Evolutionary conservation across 2,797 vertebrate species (phyloP), one percentile per base, ranked within the genome.

Genomic region (Pantherophis alleghaniensis): DNA sequence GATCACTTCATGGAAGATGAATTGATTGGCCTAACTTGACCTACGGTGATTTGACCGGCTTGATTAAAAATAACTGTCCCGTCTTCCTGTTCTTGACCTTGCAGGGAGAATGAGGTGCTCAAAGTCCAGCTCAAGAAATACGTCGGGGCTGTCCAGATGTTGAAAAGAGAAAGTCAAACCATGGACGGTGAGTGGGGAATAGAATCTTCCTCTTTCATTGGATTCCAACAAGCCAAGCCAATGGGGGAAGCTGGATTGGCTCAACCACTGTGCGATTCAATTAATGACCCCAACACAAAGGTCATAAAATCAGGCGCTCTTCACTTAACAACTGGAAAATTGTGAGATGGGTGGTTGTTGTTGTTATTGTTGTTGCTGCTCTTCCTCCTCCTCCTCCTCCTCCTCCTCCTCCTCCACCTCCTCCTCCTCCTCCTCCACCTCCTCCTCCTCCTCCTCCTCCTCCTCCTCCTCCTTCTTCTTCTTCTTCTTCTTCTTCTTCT

Each of bases 61-160:
- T 12, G 55, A 47, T 42, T 6, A 51, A 87, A 91, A 42, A 94
- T 89, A 26, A 94, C 0, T 94, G 94, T 86, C 87, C 90, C 32
- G 66, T 94, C 53, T 94, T 37, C 90, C 86, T 79, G 47, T 92
- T 96, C 47, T 26, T 96, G 7, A 94, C 92, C 92, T 91, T 95
- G 88, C 97, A 99, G 99, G 97, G 99, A 99, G 97, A 99, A 99
- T 61, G 99, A 99, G 94, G 99, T 99, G 94, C 98, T 99, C 87
- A 99, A 99, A 98, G 99, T 99, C 95, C 99, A 99, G 94, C 96
- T 99, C 95, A 99, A 99, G 98, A 99, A 99, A 95, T 99, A 99
- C 16, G 99, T 99, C 74, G 99, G 99, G 88, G 99, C 99, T 96
- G 99, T 99, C 91, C 99, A 99, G 98, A 99, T 99, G 99, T 98